A percentile compares a stretch with the other conserved stretches of the same genome.
These are phyloP conservation scores for Bucco capensis DNA, from an alignment of 2,113 vertebrate genomes.

Conservation along the genomic window DNA sequence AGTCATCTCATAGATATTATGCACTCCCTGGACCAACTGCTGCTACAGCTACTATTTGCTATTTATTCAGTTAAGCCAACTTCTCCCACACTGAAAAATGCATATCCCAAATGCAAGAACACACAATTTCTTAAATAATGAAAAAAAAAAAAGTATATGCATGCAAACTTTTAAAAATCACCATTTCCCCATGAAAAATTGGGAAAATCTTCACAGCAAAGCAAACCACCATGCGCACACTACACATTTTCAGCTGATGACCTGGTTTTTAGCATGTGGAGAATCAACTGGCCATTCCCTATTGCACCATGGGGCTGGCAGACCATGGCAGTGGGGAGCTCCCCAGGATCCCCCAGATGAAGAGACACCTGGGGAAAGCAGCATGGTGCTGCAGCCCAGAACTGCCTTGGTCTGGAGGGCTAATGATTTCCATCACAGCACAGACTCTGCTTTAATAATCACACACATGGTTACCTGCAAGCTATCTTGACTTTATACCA, in stretches of 20 bases:
- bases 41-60: background rate
- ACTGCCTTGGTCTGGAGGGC: no score
- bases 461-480: accelerated
- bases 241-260: accelerated
- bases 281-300: accelerated
- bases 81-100: background rate
- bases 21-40: background rate
- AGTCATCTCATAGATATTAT: background rate
- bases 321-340: accelerated
- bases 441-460: background rate
- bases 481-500: accelerated
- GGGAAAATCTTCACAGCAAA: background rate
- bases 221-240: accelerated
- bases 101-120: background rate
- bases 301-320: accelerated
- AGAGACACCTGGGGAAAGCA: background rate
- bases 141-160: background rate
- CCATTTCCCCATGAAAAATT: background rate
- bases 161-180: background rate
- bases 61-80: background rate
- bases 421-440: background rate
- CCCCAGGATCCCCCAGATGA: background rate
- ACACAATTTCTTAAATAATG: background rate
- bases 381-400: accelerated
- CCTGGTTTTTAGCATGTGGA: accelerated